phyloP scores from a whole-genome alignment of 2,797 vertebrate species.

The Eupleurogrammus muticus region DNA sequence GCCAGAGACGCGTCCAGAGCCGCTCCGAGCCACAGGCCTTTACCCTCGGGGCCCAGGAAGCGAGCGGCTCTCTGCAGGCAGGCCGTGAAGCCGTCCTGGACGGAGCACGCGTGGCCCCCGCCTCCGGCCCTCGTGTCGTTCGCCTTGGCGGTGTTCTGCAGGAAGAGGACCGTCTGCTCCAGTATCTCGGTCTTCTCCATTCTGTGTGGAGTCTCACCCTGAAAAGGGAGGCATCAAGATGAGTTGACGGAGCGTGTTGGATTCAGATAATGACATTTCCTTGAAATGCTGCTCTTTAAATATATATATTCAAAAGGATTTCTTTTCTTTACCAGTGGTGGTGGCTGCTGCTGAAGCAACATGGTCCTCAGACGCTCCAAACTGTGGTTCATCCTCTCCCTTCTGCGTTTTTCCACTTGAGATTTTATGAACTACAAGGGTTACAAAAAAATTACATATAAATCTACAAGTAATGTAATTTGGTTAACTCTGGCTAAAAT shows the following conservation, averaged over 20 bases:
- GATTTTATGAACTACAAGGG: constrained; percentile 85
- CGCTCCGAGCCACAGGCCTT: constrained; percentile 53
- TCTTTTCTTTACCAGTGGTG: constrained; percentile 76
- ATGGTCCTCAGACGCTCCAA: constrained; percentile 86
- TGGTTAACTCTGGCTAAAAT: background rate
- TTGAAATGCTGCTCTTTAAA: background rate
- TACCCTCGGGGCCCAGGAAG: constrained; percentile 74
- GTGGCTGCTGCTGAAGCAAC: constrained; percentile 81
- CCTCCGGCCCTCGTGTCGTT: constrained; percentile 13
- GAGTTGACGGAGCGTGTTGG: constrained; percentile 7
- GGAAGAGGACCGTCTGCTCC: constrained; percentile 86
- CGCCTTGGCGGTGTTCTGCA: constrained; percentile 65
- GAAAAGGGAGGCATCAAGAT: constrained; percentile 16
- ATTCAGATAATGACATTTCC: background rate
- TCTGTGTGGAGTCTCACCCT: constrained; percentile 82
- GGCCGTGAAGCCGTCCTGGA: constrained; percentile 73
- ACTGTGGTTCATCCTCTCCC: constrained; percentile 90
- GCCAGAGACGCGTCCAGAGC: constrained; percentile 47
- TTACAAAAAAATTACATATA: background rate
- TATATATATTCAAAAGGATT: constrained; percentile 13
- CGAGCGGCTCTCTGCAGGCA: constrained; percentile 73
- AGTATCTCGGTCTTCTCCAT: constrained; percentile 90
- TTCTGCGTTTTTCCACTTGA: constrained; percentile 88
- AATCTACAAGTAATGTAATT: background rate
- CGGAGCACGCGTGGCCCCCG: constrained; percentile 38